A percentile compares a stretch with the other conserved stretches of the same genome.
These are phyloP conservation scores for Rhodinocichla rosea DNA, from an alignment of 2,113 vertebrate genomes.

Conservation along the genomic window DNA sequence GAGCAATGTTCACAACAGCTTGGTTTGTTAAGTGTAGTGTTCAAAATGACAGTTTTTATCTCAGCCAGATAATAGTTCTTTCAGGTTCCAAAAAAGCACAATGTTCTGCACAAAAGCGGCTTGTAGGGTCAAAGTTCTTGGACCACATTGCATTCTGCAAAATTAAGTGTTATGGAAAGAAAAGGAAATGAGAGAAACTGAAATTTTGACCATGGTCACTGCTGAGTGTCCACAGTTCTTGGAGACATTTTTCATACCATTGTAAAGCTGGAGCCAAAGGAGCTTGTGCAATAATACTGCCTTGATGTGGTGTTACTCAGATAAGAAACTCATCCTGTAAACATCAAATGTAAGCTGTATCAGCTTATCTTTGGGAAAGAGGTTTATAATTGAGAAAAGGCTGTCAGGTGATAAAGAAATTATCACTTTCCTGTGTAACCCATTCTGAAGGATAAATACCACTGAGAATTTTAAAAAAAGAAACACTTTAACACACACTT, in stretches of 20 bases:
- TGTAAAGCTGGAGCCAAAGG: neutral
- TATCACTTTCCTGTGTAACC: neutral
- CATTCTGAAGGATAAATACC: neutral
- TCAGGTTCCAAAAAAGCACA: neutral
- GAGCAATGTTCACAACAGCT: neutral
- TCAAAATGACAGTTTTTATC: neutral
- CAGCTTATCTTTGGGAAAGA: neutral
- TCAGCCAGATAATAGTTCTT: neutral
- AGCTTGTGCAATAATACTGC: neutral
- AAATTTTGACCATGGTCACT: neutral
- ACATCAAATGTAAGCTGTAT: neutral
- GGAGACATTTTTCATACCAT: fast-evolving
- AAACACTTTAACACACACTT: neutral
- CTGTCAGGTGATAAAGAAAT: neutral
- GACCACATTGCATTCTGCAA: neutral
- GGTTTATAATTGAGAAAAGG: neutral
- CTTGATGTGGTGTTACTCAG: neutral
- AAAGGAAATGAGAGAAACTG: neutral
- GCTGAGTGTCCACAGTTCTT: neutral
- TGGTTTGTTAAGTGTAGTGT: neutral
- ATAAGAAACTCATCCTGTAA: neutral
- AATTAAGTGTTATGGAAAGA: neutral
- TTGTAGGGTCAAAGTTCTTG: neutral
- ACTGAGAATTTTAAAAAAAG: neutral
- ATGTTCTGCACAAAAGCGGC: neutral